phyloP scores from a whole-genome alignment of 2,888 invertebrate species.

The Hirtodrosophila cameraria region DNA sequence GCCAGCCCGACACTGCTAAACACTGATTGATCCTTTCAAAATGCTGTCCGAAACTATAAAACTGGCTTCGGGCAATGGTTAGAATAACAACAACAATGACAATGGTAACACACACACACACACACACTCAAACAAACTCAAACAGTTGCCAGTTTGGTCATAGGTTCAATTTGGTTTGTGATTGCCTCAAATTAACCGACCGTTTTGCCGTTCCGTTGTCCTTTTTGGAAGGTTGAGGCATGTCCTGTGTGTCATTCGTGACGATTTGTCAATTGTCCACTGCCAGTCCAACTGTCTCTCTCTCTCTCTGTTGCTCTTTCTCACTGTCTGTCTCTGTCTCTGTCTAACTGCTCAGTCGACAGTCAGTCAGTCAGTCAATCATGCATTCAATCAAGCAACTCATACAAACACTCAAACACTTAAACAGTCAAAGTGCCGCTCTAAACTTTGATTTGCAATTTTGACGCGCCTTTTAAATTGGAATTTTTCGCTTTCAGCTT shows the following conservation, averaged over 20 bases:
- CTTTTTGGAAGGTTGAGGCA: slow-evolving; percentile 6
- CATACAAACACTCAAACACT: slow-evolving; percentile 35
- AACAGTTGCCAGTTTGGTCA: slow-evolving; percentile 29
- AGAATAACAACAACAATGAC: slow-evolving; percentile 10
- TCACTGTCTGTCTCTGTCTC: background rate
- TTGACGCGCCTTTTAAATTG: slow-evolving; percentile 70
- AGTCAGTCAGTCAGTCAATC: slow-evolving; percentile 58
- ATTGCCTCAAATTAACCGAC: slow-evolving; percentile 74
- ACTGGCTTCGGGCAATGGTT: slow-evolving; percentile 23
- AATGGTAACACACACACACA: background rate
- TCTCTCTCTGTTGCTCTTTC: slow-evolving; percentile 11
- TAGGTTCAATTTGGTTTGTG: slow-evolving; percentile 65
- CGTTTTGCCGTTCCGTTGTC: slow-evolving; percentile 44
- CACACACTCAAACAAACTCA: slow-evolving; percentile 2
- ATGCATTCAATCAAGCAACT: slow-evolving; percentile 72
- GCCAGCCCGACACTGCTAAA: slow-evolving; percentile 17
- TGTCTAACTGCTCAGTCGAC: slow-evolving; percentile 6
- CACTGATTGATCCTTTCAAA: slow-evolving; percentile 62
- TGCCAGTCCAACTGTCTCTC: slow-evolving; percentile 20
- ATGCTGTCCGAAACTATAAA: slow-evolving; percentile 43
- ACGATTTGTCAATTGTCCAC: slow-evolving; percentile 69
- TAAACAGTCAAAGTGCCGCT: slow-evolving; percentile 48
- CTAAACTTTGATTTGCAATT: slow-evolving; percentile 75
- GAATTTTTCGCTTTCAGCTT: slow-evolving; percentile 54
- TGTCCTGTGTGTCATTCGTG: slow-evolving; percentile 17